Evolutionary conservation across 2,113 vertebrate species (phyloP).

Genomic region (Sebastes fasciatus): DNA sequence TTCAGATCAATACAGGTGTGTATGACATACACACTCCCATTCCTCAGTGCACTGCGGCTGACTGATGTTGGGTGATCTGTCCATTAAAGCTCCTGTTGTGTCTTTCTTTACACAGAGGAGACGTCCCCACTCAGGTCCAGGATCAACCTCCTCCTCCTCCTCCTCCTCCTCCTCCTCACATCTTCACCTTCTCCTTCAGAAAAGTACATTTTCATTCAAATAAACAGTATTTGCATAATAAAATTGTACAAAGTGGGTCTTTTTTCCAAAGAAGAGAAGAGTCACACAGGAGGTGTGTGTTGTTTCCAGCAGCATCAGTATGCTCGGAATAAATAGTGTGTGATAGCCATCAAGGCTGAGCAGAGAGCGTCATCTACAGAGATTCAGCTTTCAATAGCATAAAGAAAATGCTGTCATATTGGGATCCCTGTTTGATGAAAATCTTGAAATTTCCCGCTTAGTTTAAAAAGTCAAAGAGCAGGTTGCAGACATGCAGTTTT

Average conservation of each 20-base stretch:
- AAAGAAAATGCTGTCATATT: no score
- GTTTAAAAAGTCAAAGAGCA: background rate
- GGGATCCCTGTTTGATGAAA: no score
- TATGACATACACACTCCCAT: slow-evolving; percentile 44
- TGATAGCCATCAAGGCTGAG: background rate
- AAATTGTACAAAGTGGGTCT: background rate
- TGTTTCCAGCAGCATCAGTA: no score
- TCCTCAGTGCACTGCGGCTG: slow-evolving; percentile 28
- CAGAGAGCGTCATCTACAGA: background rate
- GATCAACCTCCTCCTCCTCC: background rate
- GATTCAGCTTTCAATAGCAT: background rate
- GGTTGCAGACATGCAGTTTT: background rate
- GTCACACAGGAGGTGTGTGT: background rate
- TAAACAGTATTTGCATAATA: background rate
- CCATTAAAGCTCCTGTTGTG: slow-evolving; percentile 47
- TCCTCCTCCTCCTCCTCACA: background rate
- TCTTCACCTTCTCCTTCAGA: slow-evolving; percentile 2
- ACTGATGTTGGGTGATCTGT: slow-evolving; percentile 40
- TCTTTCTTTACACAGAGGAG: slow-evolving; percentile 36
- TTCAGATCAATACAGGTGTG: slow-evolving; percentile 75
- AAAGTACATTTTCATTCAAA: background rate
- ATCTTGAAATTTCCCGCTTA: no score
- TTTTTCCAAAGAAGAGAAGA: background rate
- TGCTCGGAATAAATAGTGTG: background rate
- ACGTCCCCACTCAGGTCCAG: background rate